These are phyloP conservation scores for Lathronympha strigana DNA, from an alignment of 2,888 invertebrate species.

Conservation along the genomic window DNA sequence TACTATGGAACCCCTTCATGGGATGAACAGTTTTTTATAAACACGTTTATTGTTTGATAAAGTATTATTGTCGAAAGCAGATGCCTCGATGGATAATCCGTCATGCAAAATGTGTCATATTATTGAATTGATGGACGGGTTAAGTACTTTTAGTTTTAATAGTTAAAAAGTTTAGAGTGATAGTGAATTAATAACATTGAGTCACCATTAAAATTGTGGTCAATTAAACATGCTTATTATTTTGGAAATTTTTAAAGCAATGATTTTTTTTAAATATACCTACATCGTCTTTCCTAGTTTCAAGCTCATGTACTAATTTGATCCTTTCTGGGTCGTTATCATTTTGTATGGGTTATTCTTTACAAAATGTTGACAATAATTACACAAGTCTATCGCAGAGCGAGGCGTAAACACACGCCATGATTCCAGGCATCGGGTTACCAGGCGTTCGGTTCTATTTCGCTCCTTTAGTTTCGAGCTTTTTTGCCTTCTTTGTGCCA, in stretches of 20 bases:
- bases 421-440: slow-evolving; percentile 56
- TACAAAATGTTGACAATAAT: slow-evolving; percentile 5
- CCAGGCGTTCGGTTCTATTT: slow-evolving; percentile 46
- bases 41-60: slow-evolving; percentile 38
- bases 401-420: slow-evolving; percentile 51
- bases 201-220: not conserved
- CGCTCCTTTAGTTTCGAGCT: slow-evolving; percentile 26
- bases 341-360: slow-evolving; percentile 2
- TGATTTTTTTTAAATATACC: no score
- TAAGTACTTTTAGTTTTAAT: slow-evolving; percentile 18
- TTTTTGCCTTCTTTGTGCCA: slow-evolving; percentile 22
- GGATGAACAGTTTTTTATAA: slow-evolving; percentile 40
- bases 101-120: slow-evolving; percentile 39
- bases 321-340: not conserved
- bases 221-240: no score
- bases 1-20: slow-evolving; percentile 36
- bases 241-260: no score
- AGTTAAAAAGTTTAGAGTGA: not conserved
- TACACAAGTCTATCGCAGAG: slow-evolving; percentile 27
- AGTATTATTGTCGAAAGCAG: slow-evolving; percentile 38
- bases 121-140: slow-evolving; percentile 8
- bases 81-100: slow-evolving; percentile 40
- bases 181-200: not conserved
- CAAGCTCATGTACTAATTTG: not conserved
- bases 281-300: no score